Evolutionary conservation across 2,797 vertebrate species (phyloP).

Genomic region (Pempheris klunzingeri): DNA sequence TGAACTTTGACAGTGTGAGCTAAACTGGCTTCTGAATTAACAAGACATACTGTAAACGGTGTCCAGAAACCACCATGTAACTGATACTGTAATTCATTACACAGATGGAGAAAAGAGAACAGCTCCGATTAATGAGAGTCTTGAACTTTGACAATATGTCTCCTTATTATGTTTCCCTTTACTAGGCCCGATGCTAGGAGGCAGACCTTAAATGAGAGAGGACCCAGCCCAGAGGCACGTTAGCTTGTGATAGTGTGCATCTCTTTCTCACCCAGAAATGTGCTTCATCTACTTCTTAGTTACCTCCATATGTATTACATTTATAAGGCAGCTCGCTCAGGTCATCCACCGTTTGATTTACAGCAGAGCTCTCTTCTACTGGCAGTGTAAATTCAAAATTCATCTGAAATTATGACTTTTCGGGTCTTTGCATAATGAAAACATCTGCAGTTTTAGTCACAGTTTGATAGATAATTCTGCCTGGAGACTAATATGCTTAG

Average conservation of each 20-base stretch:
- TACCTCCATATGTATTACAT: not conserved
- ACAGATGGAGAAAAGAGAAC: conserved; percentile 42
- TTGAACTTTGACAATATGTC: conserved; percentile 69
- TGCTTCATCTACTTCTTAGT: conserved; percentile 33
- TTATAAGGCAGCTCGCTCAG: not conserved
- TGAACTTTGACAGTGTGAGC: conserved; percentile 17
- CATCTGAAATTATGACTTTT: conserved; percentile 1
- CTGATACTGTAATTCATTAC: conserved; percentile 45
- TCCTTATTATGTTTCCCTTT: conserved; percentile 70
- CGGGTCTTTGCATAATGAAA: conserved; percentile 6
- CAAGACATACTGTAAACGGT: conserved; percentile 3
- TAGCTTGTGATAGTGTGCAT: conserved; percentile 50
- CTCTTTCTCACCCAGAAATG: conserved; percentile 39
- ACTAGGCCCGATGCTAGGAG: conserved; percentile 59
- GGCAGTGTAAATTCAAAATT: not conserved
- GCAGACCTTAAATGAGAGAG: conserved; percentile 70
- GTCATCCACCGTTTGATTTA: conserved; percentile 8
- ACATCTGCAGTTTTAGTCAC: conserved; percentile 7
- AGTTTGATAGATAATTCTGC: conserved; percentile 11
- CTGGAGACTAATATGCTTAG: not conserved
- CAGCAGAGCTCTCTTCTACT: not conserved
- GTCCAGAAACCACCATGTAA: conserved; percentile 33
- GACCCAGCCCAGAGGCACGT: conserved; percentile 61
- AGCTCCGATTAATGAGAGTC: conserved; percentile 60
- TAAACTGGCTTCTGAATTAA: conserved; percentile 20